Evolutionary conservation across 2,797 vertebrate species (phyloP), one percentile per base, ranked within the genome.

Genomic region (Strix occidentalis): DNA sequence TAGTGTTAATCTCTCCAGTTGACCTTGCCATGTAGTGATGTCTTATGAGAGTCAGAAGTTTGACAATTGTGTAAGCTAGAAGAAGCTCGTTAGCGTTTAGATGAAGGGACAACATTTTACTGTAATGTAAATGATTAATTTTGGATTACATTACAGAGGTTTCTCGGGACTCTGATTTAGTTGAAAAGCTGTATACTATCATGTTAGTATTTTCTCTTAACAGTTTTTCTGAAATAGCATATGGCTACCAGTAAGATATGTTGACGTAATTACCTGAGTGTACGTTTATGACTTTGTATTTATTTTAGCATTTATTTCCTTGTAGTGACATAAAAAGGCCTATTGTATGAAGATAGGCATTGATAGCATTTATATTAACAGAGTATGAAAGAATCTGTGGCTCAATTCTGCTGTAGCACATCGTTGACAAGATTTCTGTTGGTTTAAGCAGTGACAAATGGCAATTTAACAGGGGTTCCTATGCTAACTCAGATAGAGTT

Each of bases 301-400:
- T 66, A 13, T 9, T 71, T 60, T 53, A 16, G 9, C 16, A 24
- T 89, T 87, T 85, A 74, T 68, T 85, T 87, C 5, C 41, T 72
- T 69, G 50, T 53, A 85, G 58, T n/a, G 39, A 46, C 54, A 45
- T 68, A 61, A 91, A 72, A 61, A 33, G 5, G 24, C 24, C 54
- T 79, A 3, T 28, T 0, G 0, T 16, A 31, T 48, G 29, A 86
- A 46, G 31, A 37, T 2, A 18, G 43, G 8, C 17, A 24, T 76
- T 61, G 23, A 66, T 14, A 56, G 33, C 17, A 29, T 69, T 70
- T 80, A 16, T 21, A 45, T 76, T 61, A 57, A n/a, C 23, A 29
- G 33, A 66, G 11, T 37, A 33, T 46, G 70, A 43, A 61, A 63
- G 20, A 63, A 45, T n/a, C 43, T 45, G 0, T 29, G 31, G 18